Conservation (phyloP, 2,113 vertebrate species). For the Capreolus pygargus region DNA sequence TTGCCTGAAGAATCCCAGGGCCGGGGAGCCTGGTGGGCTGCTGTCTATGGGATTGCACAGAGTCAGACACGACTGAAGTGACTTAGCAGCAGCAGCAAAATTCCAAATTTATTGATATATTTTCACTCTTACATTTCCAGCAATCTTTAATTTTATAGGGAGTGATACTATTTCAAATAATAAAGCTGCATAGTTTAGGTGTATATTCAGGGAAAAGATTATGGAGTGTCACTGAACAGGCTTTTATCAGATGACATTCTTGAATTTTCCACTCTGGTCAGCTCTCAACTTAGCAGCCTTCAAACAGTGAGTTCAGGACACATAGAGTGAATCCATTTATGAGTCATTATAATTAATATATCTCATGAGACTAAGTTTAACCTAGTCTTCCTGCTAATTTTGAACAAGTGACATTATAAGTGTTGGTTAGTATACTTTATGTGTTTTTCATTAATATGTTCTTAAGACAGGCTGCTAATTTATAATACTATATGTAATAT, state of each 20-base stretch:
- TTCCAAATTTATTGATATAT: neutral
- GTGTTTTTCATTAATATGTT: neutral
- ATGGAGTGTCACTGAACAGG: neutral
- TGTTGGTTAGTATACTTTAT: neutral
- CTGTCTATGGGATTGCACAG: accelerated
- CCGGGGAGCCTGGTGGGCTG: accelerated
- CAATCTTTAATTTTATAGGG: neutral
- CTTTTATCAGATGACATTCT: neutral
- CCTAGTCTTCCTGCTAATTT: neutral
- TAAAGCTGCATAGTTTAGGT: neutral
- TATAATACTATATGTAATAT: neutral
- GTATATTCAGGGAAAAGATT: neutral
- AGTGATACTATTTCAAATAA: neutral
- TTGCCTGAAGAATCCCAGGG: neutral
- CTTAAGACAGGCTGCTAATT: neutral
- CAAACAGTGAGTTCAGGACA: neutral
- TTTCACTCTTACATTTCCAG: neutral
- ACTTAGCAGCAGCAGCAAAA: neutral
- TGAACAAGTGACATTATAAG: neutral
- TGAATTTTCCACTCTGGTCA: neutral
- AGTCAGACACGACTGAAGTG: accelerated
- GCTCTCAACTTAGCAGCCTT: neutral
- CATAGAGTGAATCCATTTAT: neutral
- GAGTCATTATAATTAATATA: neutral
- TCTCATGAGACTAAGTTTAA: neutral